Conservation (phyloP, 37 sponge, comb jelly and placozoan genomes). For the Crambe crambe region DNA sequence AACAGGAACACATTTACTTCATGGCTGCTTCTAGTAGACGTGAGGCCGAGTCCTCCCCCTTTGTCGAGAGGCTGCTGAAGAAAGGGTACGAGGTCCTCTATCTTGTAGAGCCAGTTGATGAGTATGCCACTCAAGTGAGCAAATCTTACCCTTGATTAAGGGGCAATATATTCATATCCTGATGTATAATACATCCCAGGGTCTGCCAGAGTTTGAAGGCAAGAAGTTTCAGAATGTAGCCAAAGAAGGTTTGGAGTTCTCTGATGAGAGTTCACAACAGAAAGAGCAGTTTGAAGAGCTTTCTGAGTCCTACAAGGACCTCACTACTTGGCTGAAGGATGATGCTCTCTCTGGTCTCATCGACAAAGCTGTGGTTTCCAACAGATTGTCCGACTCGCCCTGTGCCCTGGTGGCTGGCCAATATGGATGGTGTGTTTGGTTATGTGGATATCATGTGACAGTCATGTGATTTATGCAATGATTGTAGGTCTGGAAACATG, state of each 20-base stretch:
- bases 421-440: conserved; percentile 84
- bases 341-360: conserved; percentile 79
- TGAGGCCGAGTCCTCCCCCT: conserved; percentile 91
- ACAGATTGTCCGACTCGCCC: conserved; percentile 92
- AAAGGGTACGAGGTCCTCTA: conserved; percentile 97
- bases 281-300: conserved; percentile 86
- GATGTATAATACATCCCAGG: conserved; percentile 1
- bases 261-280: conserved; percentile 79
- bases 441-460: neutral
- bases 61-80: conserved; percentile 92
- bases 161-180: neutral
- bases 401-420: conserved; percentile 96
- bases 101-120: conserved; percentile 94
- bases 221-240: conserved; percentile 91
- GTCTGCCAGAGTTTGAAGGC: conserved; percentile 94
- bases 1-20: conserved; percentile 98
- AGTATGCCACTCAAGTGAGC: conserved; percentile 78
- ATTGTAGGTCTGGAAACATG: conserved; percentile 94
- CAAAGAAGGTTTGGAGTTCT: conserved; percentile 92
- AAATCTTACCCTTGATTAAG: no score
- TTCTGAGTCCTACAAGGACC: conserved; percentile 78
- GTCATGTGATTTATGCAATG: conserved; percentile 1
- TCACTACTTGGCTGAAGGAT: conserved; percentile 93
- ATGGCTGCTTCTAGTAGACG: conserved; percentile 73
- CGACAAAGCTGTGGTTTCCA: conserved; percentile 93